Base-by-base conservation (phyloP, 1,140 invertebrate genomes). In the Acromyrmex charruanus region DNA sequence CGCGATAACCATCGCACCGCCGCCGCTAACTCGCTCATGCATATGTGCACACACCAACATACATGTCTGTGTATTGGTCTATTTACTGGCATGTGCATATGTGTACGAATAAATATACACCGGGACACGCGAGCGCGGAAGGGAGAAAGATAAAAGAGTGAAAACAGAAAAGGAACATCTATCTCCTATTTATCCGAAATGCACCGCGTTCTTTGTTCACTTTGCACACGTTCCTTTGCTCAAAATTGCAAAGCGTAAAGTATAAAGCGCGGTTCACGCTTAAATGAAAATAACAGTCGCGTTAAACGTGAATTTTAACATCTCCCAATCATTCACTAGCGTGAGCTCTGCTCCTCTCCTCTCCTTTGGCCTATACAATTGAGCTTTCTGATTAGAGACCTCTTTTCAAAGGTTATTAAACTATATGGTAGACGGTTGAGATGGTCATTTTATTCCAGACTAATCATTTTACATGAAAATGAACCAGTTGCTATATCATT, bases 1-100 rank as follows among this genome's bases (percentile, higher is more conserved):
- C 66, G 63, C 88, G 86, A 87, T 85, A 89, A 87, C 86, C 79
- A 77, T 89, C 86, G 35, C 72, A 53, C 74, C 69, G 53, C 74
- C 69, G 53, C 14, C 81, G 21, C 53, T 51, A 68, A 55, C 58
- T 53, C 55, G 39, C 39, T 59, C 55, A 16, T 59, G 53, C 58
- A 61, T 59, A 61, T 31, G 35, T 75, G 14, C 31, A 10, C 16
- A 10, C 21, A 61, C 35, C 9, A 44, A 25, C 55, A 4, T 35
- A 51, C 1, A 25, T 16, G 25, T 3, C 28, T 31, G 28, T 31
- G 28, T 25, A 49, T 77, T 55, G 49, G 9, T 25, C 31, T 39
- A 81, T 81, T 39, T 71, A 39, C 49, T 7, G 18, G n/a, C 35
- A 44, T 12, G n/a, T 18, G 31, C 31, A 31, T 3, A 21, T 25